Base-by-base conservation (phyloP, 1,140 invertebrate species). In the Eurosta solidaginis region DNA sequence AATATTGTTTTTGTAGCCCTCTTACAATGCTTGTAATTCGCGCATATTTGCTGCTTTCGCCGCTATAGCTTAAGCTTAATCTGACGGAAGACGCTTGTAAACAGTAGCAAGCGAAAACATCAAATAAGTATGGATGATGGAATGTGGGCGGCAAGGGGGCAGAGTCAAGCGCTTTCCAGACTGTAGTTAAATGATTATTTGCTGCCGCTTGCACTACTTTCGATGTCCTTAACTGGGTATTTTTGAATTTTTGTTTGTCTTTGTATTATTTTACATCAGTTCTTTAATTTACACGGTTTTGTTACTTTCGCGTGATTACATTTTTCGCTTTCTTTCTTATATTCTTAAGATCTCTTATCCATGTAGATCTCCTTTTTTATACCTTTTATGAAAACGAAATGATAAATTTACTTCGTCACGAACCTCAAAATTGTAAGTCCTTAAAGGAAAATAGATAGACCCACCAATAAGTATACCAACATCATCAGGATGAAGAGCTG, bases 1-100 rank as follows among this genome's bases (percentile, higher is more conserved):
- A 40, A 68, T 68, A 33, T 40, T 29, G 59, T 68, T 68, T 68
- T n/a, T 40, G 59, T 68, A 68, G 40, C 59, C 59, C 59, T n/a
- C n/a, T 68, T n/a, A 40, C 33, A 17, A 40, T 33, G 59, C 59
- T 68, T 68, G 59, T 68, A 36, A 68, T 40, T n/a, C n/a, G 59
- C 33, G n/a, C 59, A 33, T n/a, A 68, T 20, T 68, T 40, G 25
- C 59, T 12, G n/a, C 33, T 7, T 59, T 0, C 12, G 7, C 45
- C 12, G n/a, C n/a, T 4, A 14, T 33, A 9, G 59, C 45, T 47
- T 47, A 47, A 47, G 6, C 36, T 68, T 68, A 68, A 68, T 17
- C 40, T 40, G n/a, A 33, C 36, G 33, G 33, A 14, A 68, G 40
- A 6, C 4, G 59, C 33, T 68, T 68, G 59, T 68, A 68, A 40